Evolutionary conservation across 2,113 vertebrate species (phyloP), one percentile per base, ranked within the genome.

Genomic region (Bos javanicus): DNA sequence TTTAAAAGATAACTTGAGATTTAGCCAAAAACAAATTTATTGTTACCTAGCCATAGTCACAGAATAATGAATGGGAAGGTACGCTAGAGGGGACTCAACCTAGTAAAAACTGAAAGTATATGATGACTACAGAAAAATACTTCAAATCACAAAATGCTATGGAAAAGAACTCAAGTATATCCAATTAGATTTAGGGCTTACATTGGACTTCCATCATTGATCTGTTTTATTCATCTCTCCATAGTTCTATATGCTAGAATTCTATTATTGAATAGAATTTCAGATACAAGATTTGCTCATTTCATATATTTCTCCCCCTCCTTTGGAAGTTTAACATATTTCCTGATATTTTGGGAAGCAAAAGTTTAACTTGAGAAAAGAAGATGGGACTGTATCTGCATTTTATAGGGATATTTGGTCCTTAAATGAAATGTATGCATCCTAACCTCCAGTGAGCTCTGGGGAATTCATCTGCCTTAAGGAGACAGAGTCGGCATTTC

Each of bases 1-100:
- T 96, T 87, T 85, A 82, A 95, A 96, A 94, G 64, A 90, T 80
- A 94, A 85, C 14, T 62, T 94, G 78, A 83, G 26, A 89, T 56
- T 92, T 89, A 56, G 83, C 90, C 88, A 80, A 89, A 96, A 98
- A 43, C 3, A 39, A 85, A 96, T 71, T 43, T 62, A 74, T 92
- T 59, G 64, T 54, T 39, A 86, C 43, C 36, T 21, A 76, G 28
- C n/a, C 71, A 60, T 4, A 14, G 54, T 23, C 21, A 43, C n/a
- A 87, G 71, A 85, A 76, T 26, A 36, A 50, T 21, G 16, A 71
- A 60, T 14, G 13, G 23, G 46, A 81, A 54, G n/a, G 26, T 30
- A 46, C 12, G 5, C 39, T 16, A 64, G 5, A 64, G 33, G 17
- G 46, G 39, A 59, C 39, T 85, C 60, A 33, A 48, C 17, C n/a